phyloP scores from a whole-genome alignment of 2,888 invertebrate species.

The Mellilla xanthometata region DNA sequence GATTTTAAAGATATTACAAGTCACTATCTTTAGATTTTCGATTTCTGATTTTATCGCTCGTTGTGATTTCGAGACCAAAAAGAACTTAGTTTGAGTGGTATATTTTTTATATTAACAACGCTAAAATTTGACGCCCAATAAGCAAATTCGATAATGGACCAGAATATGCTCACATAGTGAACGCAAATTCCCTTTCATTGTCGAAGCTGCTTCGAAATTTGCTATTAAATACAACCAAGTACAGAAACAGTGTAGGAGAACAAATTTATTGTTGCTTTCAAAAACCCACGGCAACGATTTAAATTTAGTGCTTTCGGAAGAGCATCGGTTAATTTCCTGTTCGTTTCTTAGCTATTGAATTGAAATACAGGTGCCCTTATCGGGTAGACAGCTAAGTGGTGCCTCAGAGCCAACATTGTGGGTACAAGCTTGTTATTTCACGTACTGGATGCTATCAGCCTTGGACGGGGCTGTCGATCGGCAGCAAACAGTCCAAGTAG shows the following conservation, averaged over 20 bases:
- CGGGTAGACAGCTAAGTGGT: slow-evolving; percentile 28
- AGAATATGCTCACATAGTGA: no score
- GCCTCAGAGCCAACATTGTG: slow-evolving; percentile 34
- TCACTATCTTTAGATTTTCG: no score
- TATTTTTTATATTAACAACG: no score
- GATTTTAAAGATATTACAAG: no score
- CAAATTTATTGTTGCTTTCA: slow-evolving; percentile 1
- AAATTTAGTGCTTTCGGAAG: slow-evolving; percentile 1
- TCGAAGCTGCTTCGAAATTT: neutral
- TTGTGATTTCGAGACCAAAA: no score
- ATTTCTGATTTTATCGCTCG: no score
- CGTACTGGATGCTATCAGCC: slow-evolving; percentile 39
- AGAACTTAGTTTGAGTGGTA: no score
- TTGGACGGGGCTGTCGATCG: slow-evolving; percentile 55
- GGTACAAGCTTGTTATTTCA: slow-evolving; percentile 34
- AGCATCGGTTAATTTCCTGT: slow-evolving; percentile 1
- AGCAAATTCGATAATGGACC: no score
- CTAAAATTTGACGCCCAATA: no score
- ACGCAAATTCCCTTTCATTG: no score
- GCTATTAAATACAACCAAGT: slow-evolving; percentile 1
- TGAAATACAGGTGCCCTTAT: slow-evolving; percentile 7
- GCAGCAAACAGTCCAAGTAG: slow-evolving; percentile 63
- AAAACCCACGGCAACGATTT: neutral
- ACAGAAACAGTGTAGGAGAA: slow-evolving; percentile 9
- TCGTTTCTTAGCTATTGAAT: slow-evolving; percentile 14